Evolutionary conservation across 2,113 vertebrate genomes (phyloP).

Genomic region (Puntigrus tetrazona): DNA sequence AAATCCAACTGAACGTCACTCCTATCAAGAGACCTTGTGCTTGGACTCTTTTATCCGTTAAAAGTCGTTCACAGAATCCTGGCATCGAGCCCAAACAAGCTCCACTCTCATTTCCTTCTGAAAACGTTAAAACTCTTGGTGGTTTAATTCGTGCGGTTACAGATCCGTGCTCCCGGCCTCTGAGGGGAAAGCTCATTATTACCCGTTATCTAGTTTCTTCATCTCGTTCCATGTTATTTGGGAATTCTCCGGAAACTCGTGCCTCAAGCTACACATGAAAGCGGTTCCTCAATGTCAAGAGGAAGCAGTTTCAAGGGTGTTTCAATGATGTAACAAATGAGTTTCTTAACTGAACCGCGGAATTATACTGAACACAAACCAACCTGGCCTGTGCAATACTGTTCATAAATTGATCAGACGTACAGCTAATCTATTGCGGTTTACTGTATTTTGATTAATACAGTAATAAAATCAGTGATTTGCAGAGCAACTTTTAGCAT

Average conservation of each 20-base stretch:
- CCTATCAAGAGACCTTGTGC: neutral
- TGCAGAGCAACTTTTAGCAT: no score
- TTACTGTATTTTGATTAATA: no score
- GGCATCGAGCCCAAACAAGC: neutral
- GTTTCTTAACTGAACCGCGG: neutral
- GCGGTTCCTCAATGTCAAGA: conserved; percentile 21
- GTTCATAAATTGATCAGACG: neutral
- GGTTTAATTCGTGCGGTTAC: neutral
- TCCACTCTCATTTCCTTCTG: neutral
- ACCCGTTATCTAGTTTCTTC: neutral
- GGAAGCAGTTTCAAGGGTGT: neutral
- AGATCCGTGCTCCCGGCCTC: neutral
- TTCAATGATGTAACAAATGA: conserved; percentile 10
- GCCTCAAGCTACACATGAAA: conserved; percentile 3
- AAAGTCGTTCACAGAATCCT: neutral
- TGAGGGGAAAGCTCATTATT: neutral
- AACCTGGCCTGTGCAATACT: neutral
- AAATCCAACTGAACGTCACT: neutral
- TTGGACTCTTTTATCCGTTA: neutral
- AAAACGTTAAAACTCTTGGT: neutral
- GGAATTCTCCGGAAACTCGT: neutral
- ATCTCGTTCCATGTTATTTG: neutral
- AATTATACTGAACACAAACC: neutral
- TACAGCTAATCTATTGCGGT: neutral
- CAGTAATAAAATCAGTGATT: no score